Evolutionary conservation across 53 echinoderm and acorn worm species (phyloP), one percentile per base, ranked within the genome.

Genomic region (Henricia sp.): DNA sequence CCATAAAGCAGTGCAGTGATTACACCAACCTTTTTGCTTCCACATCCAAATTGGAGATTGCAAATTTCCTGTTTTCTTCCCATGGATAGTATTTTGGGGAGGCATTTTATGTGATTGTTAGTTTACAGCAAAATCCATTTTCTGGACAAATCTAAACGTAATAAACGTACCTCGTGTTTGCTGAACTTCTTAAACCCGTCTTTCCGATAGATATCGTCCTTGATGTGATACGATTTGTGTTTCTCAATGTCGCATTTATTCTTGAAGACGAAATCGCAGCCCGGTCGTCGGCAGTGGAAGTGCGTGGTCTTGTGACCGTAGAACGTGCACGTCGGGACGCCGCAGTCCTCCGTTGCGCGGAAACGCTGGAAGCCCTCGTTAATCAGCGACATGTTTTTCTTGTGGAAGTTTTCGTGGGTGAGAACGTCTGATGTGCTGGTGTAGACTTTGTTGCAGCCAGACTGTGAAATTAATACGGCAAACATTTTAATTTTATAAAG

Each of bases 351-450:
- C 17, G 99, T 99, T 55, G 99, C 99, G 9, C 99, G 94, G 94
- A 89, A 99, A 2, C 99, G 74, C 85, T 99, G 99, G 89, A 99
- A 99, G 84, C 99, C 99, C 42, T 99, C 99, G 68, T 82, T 99
- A 39, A 99, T 88, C 20, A 99, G 85, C 12, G 99, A 89, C 33
- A 90, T 68, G 68, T 99, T 99, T 92, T 99, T 99, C 89, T 99
- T 99, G 92, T 99, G 99, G 87, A 94, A 99, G 91, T 99, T 99
- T 68, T 99, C 99, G 66, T 99, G 99, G 52, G 94, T 94, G 38
- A 99, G 86, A 37, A 99, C 94, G 63, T 99, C 99, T 1, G 99
- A 99, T 59, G 99, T 99, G 86, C 94, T 94, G 8, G 99, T 99
- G 72, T 99, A 99, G 32, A 99, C 99, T 73, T 99, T 99, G 78